Base-by-base conservation (phyloP, 2,888 invertebrate species). In the Digitonthophagus gazella region DNA sequence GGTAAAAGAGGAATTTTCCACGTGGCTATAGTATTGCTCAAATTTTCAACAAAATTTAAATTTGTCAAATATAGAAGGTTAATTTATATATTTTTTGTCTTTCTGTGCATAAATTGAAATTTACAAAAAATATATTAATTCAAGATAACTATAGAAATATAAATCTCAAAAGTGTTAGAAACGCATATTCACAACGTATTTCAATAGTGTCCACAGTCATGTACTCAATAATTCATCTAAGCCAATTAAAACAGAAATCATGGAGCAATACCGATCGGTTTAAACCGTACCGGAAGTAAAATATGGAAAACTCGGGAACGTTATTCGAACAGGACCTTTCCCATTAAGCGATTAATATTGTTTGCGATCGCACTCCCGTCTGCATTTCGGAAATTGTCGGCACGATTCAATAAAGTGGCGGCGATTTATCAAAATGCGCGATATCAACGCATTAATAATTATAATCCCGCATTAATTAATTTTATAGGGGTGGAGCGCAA, bases 381-480 rank as follows among this genome's bases (percentile, higher is more conserved):
- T 44, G 28, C 28, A 2, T 44, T 44, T 44, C 28, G 28, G 28
- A 44, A 44, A 44, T 44, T 44, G 28, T 44, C 28, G 28, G 3
- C 1, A 6, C 28, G 3, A 44, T 44, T 44, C 28, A 44, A 44
- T 44, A 44, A 44, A 8, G 28, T 11, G 28, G 28, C 28, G 28
- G 28, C 28, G 28, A 44, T 44, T 44, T 44, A 44, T 44, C 28
- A 44, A 44, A 44, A 44, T 11, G 11, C 28, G 28, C 28, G 28
- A 44, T 44, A 44, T 44, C 28, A 44, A 61, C 61, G 20, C 61
- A 61, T 18, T 61, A 61, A 61, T 61, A 61, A 20, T 61, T 18
- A 16, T 61, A 61, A 61, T 61, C 20, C 61, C 8, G 19, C 61
- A 61, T 61, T 61, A 61, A 61, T 61, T 61, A 61, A 61, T 61